Evolutionary conservation across 2,797 vertebrate genomes (phyloP).

Genomic region (Trachops cirrhosus): DNA sequence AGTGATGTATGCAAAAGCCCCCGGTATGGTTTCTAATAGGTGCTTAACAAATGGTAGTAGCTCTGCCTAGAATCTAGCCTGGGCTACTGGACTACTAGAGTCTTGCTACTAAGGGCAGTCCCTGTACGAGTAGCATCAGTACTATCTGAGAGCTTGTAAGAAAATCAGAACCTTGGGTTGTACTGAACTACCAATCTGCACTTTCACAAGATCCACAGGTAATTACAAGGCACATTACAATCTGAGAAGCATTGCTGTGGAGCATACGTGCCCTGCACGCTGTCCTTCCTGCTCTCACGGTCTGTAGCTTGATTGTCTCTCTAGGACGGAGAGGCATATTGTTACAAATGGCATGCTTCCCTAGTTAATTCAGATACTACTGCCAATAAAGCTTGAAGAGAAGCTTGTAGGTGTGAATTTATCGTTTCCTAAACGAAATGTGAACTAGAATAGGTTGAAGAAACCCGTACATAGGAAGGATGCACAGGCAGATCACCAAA

Average conservation of each 20-base stretch:
- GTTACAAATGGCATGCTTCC: background rate
- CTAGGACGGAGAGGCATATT: background rate
- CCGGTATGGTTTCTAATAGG: background rate
- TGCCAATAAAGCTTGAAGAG: background rate
- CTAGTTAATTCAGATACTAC: background rate
- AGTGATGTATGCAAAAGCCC: background rate
- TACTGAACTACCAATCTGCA: background rate
- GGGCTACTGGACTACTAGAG: background rate
- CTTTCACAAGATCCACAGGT: background rate
- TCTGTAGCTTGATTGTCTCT: background rate
- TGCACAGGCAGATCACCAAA: background rate
- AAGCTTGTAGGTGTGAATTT: background rate
- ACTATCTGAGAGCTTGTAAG: background rate
- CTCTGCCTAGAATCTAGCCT: background rate
- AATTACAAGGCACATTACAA: background rate
- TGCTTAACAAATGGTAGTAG: background rate
- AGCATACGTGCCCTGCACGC: accelerated
- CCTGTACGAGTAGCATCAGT: background rate
- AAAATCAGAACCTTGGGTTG: background rate
- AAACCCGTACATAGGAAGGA: background rate
- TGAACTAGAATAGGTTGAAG: background rate
- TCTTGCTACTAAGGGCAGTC: background rate
- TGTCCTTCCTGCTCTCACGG: background rate
- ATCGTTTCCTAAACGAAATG: background rate
- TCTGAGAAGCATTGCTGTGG: background rate